These are phyloP conservation scores for Sarotherodon lohbergeri DNA, from an alignment of 2,113 vertebrate species.

Conservation along the genomic window DNA sequence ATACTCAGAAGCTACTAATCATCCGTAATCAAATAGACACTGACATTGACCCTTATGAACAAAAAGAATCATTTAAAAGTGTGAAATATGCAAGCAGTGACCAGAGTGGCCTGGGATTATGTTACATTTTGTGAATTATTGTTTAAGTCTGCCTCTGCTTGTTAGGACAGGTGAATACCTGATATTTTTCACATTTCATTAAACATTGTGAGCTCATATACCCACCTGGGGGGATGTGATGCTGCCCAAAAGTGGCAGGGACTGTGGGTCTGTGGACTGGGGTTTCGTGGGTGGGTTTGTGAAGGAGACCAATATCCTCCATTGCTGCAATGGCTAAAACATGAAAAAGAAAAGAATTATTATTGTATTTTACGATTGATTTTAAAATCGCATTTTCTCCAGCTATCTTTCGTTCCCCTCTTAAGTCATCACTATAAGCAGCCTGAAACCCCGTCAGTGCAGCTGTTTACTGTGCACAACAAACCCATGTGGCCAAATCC, in stretches of 20 bases:
- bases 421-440: background rate
- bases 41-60: background rate
- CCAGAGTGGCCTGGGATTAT: background rate
- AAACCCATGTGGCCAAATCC: background rate
- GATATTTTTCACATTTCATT: background rate
- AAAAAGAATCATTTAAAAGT: background rate
- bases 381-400: background rate
- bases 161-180: background rate
- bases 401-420: fast-evolving
- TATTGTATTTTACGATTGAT: background rate
- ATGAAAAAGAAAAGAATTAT: background rate
- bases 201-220: background rate
- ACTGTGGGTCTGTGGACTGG: background rate
- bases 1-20: background rate
- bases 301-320: background rate
- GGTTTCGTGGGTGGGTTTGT: background rate
- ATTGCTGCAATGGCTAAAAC: background rate
- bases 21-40: background rate
- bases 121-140: background rate
- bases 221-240: background rate
- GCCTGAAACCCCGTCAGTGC: fast-evolving
- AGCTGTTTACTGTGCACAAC: background rate
- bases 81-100: background rate
- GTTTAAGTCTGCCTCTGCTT: background rate
- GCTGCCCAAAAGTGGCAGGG: background rate